phyloP scores from a whole-genome alignment of 1,140 invertebrate species.

The Magallana gigas region DNA sequence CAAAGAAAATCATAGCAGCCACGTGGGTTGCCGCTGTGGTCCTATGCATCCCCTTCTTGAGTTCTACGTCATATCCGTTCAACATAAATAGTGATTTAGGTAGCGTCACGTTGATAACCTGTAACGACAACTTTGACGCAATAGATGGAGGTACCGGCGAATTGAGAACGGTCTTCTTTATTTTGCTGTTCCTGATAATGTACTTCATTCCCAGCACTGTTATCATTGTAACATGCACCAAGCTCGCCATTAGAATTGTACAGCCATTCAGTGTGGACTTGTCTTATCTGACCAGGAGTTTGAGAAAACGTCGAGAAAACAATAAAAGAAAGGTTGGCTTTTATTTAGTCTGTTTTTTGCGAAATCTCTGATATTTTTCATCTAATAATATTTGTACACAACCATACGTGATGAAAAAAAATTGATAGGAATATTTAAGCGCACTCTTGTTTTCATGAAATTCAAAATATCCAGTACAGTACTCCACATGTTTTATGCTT shows the following conservation, averaged over 20 bases:
- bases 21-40: slow-evolving; percentile 79
- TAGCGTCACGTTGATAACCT: slow-evolving; percentile 74
- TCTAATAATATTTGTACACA: too few species aligned
- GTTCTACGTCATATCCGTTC: slow-evolving; percentile 67
- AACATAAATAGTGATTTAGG: slow-evolving; percentile 77
- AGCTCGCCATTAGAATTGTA: slow-evolving; percentile 78
- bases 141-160: slow-evolving; percentile 66
- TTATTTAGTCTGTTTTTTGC: not conserved
- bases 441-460: too few species aligned
- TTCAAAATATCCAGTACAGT: too few species aligned
- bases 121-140: slow-evolving; percentile 77
- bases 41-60: slow-evolving; percentile 77
- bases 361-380: too few species aligned
- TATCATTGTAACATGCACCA: slow-evolving; percentile 79
- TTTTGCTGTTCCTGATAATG: slow-evolving; percentile 79
- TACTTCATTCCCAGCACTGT: slow-evolving; percentile 79
- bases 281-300: slow-evolving; percentile 59
- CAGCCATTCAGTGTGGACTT: slow-evolving; percentile 68
- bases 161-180: slow-evolving; percentile 78
- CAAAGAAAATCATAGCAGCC: slow-evolving; percentile 76
- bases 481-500: too few species aligned
- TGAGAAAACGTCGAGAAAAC: slow-evolving; percentile 67
- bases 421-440: too few species aligned
- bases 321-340: slow-evolving; percentile 72
- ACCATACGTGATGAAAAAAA: too few species aligned